Base-by-base conservation (phyloP, 2,797 vertebrate species). In the Staurois parvus region DNA sequence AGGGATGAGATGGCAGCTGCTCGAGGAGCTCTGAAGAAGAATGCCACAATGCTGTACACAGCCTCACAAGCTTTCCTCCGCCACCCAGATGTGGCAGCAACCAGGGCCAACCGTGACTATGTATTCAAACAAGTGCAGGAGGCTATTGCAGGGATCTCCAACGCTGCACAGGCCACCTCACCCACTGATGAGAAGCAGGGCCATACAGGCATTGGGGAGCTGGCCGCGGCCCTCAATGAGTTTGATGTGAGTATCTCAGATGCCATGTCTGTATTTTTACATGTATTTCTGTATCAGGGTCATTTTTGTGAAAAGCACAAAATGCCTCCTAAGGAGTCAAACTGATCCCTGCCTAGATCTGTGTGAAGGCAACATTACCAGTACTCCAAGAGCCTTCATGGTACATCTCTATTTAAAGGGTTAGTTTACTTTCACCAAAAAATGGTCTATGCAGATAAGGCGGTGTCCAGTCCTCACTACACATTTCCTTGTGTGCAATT, bases 71-170 rank as follows among this genome's bases (percentile, higher is more conserved):
- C 98, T 0, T 99, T 96, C 84, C 96, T 99, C 84, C 97, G 98
- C 76, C 98, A 99, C 88, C 97, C 98, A 0, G 98, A 99, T 0
- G 98, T 99, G 2, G 98, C 98, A 0, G 98, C 98, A 66, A 99
- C 98, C 0, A 95, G 98, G 52, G 98, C 98, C 90, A 99, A 99
- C 93, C 93, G 98, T 19, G 98, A 99, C 91, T 99, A 99, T 0
- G 98, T 99, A 87, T 99, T 99, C 93, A 99, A 99, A 88, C 98
- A 99, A 90, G 98, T 99, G n/a, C 98, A 99, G 91, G 98, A 99
- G 88, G 98, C 98, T 15, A 98, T 99, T 0, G 97, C 96, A 12
- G 98, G 98, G 28, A 99, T 99, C 88, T 98, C 98, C 85, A 98
- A 97, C 0, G 97, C 98, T n/a, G 97, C 98, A 67, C 98, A 99